Evolutionary conservation across 2,113 vertebrate genomes (phyloP).

Genomic region (Ceyx cyanopectus): DNA sequence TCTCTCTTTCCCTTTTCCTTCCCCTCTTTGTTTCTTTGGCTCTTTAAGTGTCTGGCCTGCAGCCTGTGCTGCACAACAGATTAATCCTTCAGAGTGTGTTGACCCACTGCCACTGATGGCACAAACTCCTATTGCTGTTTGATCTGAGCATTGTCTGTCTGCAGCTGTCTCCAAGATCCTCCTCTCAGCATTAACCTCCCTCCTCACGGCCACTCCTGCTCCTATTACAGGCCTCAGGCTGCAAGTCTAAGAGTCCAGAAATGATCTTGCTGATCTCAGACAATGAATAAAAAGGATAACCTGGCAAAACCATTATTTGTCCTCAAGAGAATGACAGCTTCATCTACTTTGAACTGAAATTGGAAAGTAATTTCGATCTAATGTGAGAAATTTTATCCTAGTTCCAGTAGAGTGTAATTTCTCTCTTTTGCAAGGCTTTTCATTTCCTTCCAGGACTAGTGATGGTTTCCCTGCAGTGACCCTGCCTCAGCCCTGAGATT

Average conservation of each 20-base stretch:
- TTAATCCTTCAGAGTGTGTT: neutral
- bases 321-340: neutral
- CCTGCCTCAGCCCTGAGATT: neutral
- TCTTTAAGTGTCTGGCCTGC: neutral
- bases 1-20: neutral
- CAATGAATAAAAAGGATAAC: neutral
- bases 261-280: neutral
- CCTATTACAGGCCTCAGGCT: neutral
- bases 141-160: neutral
- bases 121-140: neutral
- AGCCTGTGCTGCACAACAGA: accelerated
- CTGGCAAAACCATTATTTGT: neutral
- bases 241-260: neutral
- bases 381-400: neutral
- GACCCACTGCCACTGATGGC: neutral
- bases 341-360: neutral
- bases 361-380: neutral
- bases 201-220: neutral
- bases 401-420: neutral
- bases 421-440: neutral
- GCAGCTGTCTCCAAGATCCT: neutral
- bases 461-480: no score
- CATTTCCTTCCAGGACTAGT: neutral
- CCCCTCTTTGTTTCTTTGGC: neutral
- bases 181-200: neutral